These are phyloP conservation scores for Hymenochirus boettgeri DNA, from an alignment of 2,113 vertebrate species.

Conservation along the genomic window DNA sequence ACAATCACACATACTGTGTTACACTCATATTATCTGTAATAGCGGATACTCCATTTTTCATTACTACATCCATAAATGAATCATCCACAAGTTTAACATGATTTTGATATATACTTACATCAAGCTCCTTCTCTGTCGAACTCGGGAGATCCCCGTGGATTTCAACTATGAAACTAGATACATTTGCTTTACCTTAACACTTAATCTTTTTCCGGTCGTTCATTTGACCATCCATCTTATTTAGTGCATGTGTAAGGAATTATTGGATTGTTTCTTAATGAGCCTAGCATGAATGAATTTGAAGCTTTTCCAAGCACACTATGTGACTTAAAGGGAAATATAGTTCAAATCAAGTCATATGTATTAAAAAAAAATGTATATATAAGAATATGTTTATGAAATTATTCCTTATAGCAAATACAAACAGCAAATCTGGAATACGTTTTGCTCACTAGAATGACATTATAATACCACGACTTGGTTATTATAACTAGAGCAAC, in stretches of 20 bases:
- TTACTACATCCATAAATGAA: conserved; percentile 2
- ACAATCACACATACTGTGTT: background rate
- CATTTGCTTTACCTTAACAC: conserved; percentile 30
- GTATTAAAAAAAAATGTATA: too few species aligned
- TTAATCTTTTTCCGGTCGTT: conserved; percentile 22
- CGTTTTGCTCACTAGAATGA: too few species aligned
- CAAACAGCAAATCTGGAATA: too few species aligned
- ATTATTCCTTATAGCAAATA: too few species aligned
- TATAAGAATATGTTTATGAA: too few species aligned
- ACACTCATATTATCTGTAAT: background rate
- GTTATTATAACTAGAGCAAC: too few species aligned
- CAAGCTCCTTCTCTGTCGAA: background rate
- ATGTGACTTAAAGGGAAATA: background rate
- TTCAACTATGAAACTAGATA: conserved; percentile 14
- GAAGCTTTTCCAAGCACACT: background rate
- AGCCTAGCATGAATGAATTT: conserved; percentile 9
- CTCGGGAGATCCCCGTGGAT: conserved; percentile 7
- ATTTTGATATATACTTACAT: conserved; percentile 3
- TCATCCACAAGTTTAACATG: conserved; percentile 3
- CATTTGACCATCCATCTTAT: conserved; percentile 9
- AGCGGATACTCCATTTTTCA: conserved; percentile 1
- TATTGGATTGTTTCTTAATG: conserved; percentile 23
- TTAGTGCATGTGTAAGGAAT: conserved; percentile 27
- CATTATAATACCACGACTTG: too few species aligned
- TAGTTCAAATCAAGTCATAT: background rate